Evolutionary conservation across 1,140 invertebrate genomes (phyloP), one percentile per base, ranked within the genome.

Genomic region (Rhopalosiphum maidis): DNA sequence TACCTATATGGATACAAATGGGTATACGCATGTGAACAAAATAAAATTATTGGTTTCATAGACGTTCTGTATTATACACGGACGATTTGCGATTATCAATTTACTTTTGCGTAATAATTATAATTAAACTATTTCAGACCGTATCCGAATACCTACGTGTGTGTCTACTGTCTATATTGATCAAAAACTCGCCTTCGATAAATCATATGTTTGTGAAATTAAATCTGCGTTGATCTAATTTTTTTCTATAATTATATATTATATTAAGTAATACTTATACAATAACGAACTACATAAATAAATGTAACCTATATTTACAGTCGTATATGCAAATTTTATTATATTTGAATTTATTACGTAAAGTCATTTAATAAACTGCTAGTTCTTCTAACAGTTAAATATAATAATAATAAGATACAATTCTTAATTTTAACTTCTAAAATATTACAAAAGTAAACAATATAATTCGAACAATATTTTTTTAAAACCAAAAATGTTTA

Each of bases 181-280:
- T 46, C 85, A 46, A 30, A 46, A 87, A 87, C 43, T 87, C 25
- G 85, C 30, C 85, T 87, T 43, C 30, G 85, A 46, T 87, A 87
- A n/a, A 48, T 46, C n/a, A 46, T 46, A 43, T 87, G 43, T 30
- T 87, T 87, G 85, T 87, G 85, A 87, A 87, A 87, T 46, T 87
- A 46, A 46, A 46, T 6, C 25, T 43, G 9, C 43, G 7, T 48
- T 46, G 85, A 48, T 87, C 85, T 37, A 46, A 87, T 87, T 87
- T 48, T 30, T n/a, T 87, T 48, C 30, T 23, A 43, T 87, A n/a
- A 48, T 48, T 23, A 46, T 7, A 30, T 30, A 85, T 77, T 30
- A 35, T 43, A 43, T 87, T 87, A 48, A 43, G 85, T n/a, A 87
- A 87, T 46, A 18, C 11, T 87, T 25, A 2, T n/a, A 87, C 48